Conservation (phyloP, 2,797 vertebrate genomes). For the Sylvia borin region DNA sequence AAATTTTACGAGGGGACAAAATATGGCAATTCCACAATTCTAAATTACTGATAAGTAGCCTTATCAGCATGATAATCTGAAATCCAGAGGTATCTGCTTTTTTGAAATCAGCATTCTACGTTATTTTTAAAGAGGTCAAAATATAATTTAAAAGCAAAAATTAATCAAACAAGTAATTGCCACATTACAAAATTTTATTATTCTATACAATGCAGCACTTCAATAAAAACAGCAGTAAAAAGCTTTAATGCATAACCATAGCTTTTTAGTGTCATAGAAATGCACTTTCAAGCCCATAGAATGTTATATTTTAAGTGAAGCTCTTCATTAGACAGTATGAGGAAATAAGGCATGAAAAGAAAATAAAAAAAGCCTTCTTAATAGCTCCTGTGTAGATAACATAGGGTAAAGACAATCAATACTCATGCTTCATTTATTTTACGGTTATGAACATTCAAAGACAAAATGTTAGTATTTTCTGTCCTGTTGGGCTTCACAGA, state of each 20-base stretch:
- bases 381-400: constrained; percentile 78
- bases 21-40: neutral
- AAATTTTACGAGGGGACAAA: neutral
- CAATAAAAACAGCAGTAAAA: constrained; percentile 68
- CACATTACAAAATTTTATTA: constrained; percentile 26
- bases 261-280: constrained; percentile 70
- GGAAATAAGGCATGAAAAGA: constrained; percentile 87
- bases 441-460: constrained; percentile 77
- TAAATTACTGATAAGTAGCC: neutral
- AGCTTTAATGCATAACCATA: constrained; percentile 57
- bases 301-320: constrained; percentile 77
- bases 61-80: neutral
- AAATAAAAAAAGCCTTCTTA: constrained; percentile 77
- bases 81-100: neutral
- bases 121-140: neutral
- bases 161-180: constrained; percentile 60
- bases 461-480: constrained; percentile 75
- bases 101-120: neutral
- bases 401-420: constrained; percentile 83
- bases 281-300: constrained; percentile 64
- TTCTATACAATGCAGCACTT: constrained; percentile 42
- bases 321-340: constrained; percentile 84
- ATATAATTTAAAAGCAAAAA: constrained; percentile 48
- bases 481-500: constrained; percentile 56
- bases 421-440: constrained; percentile 87